A percentile compares a stretch with the other conserved stretches of the same genome.
These are phyloP conservation scores for Mormyrus iriodes DNA, from an alignment of 2,113 vertebrate genomes.

Conservation along the genomic window DNA sequence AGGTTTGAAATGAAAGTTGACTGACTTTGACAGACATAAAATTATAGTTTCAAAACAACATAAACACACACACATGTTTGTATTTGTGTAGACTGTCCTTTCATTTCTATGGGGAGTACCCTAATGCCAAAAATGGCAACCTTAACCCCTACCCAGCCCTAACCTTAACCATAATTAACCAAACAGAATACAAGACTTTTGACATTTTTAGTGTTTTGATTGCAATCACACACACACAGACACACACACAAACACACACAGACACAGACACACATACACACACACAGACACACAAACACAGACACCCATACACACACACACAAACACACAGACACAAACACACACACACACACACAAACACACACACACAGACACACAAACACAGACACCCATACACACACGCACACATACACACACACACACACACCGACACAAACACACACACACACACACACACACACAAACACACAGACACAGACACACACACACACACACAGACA, in stretches of 20 bases:
- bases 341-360: not conserved
- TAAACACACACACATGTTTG: not conserved
- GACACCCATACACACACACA: too few relatives aligned
- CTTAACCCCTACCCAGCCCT: not conserved
- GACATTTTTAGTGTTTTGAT: not conserved
- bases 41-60: not conserved
- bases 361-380: not conserved
- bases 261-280: rapidly evolving
- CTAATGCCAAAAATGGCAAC: not conserved
- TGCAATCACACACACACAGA: too few relatives aligned
- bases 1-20: not conserved
- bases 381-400: rapidly evolving
- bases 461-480: rapidly evolving
- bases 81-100: not conserved
- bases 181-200: not conserved
- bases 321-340: rapidly evolving
- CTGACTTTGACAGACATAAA: not conserved
- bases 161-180: not conserved
- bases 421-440: rapidly evolving
- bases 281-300: too few relatives aligned
- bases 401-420: not conserved
- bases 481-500: not conserved
- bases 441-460: not conserved
- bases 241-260: not conserved
- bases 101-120: not conserved